Evolutionary conservation across 1,140 invertebrate genomes (phyloP), one percentile per base, ranked within the genome.

Genomic region (Pissodes strobi): DNA sequence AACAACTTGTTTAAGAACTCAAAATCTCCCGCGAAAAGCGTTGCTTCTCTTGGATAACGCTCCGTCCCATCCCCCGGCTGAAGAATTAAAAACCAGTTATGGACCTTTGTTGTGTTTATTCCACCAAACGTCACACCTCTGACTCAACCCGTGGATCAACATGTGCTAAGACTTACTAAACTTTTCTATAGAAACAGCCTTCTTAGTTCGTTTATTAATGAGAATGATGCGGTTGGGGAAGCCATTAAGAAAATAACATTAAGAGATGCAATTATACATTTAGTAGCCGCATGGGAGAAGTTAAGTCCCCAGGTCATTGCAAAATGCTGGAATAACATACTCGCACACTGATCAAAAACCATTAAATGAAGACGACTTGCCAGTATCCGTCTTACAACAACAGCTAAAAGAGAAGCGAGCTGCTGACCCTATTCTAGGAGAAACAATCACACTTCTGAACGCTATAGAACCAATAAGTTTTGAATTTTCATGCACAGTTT

Each of bases 41-140:
- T 19, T 80, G 43, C 68, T 80, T 10, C 53, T 79, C 67, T 60
- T 80, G 21, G 74, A 81, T 61, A 79, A 80, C 69, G 71, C 74
- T 65, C 73, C 71, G 49, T 72, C 62, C 59, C 77, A 77, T 75
- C 71, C 77, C 46, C 65, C 67, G 41, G 72, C 69, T 71, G 69
- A 76, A 71, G 72, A 74, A 71, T 68, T 79, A 38, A 78, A 70
- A 73, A 72, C 70, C 60, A 68, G 72, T 19, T 76, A 79, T 75
- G 72, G 72, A 69, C 79, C 61, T 74, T 70, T 65, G 70, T 72
- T 23, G 75, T 76, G 69, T 80, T 75, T 74, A 64, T 80, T n/a
- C n/a, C n/a, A n/a, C n/a, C n/a, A n/a, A n/a, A n/a, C n/a, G n/a
- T n/a, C n/a, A n/a, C n/a, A n/a, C n/a, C n/a, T n/a, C n/a, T n/a